Base-by-base conservation (phyloP, 1,140 invertebrate species). In the Drosophila watanabei region DNA sequence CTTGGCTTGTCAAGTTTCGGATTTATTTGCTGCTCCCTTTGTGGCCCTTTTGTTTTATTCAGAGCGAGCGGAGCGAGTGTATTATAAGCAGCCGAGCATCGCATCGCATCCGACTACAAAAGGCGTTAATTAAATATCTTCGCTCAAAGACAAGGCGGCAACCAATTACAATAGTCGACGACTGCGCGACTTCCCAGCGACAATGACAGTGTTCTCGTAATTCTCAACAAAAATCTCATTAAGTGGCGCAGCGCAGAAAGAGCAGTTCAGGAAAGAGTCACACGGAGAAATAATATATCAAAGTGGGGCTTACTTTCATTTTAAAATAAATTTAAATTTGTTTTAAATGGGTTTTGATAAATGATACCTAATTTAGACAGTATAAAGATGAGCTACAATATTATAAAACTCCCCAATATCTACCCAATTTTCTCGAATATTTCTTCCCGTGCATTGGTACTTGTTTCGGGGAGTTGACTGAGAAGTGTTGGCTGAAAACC, bases 101-200 rank as follows among this genome's bases (percentile, higher is more conserved):
- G 18, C 28, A 35, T 69, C 35, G 54, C 51, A 18, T 59, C 46
- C 56, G 45, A 78, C 64, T 78, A 90, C 85, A 85, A 89, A 88
- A 70, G 86, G 86, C 76, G 86, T 88, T 88, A 81, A 88, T 88
- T 89, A 89, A 88, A 88, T 88, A 88, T 89, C 89, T 88, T 70
- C 43, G 66, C 62, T 69, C 85, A 88, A 89, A 89, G 84, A 84
- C 80, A 65, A 79, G 76, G 51, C 75, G 77, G 49, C 76, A 81
- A 66, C 72, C 85, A 77, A 84, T 89, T 77, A 70, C 80, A 84
- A 75, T 73, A 37, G 70, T 73, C 41, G 61, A 46, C 59, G 70
- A 32, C 51, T 63, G 57, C 56, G 54, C 64, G 51, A 61, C 65
- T 46, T 54, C 37, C 30, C 63, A 78, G 45, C 39, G 73, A 65